A percentile compares a stretch with the other conserved stretches of the same genome.
These are phyloP conservation scores for Hermodice carunculata DNA, from an alignment of 2,888 invertebrate species.

Conservation along the genomic window DNA sequence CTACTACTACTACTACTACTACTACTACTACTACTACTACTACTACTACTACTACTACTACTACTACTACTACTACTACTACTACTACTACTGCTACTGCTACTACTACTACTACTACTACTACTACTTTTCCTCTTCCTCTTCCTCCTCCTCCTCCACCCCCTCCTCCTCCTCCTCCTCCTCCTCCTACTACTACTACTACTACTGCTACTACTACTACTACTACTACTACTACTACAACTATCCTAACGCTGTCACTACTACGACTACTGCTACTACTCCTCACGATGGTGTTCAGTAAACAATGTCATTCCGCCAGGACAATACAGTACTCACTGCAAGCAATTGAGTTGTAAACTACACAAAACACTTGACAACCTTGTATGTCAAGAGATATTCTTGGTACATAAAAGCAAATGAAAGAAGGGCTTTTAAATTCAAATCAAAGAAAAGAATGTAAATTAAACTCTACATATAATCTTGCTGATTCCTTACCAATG, in stretches of 20 bases:
- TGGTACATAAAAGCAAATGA: no score
- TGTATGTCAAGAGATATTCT: no score
- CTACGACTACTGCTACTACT: background rate
- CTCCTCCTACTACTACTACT: background rate
- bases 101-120: background rate
- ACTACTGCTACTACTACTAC: background rate
- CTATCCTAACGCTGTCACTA: background rate
- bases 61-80: background rate
- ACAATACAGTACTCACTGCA: no score
- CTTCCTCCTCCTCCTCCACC: background rate
- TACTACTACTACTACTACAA: background rate
- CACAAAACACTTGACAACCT: no score
- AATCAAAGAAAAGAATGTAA: no score
- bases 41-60: background rate
- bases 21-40: background rate
- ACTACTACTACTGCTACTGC: background rate
- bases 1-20: background rate
- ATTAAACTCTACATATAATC: no score
- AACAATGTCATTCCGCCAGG: no score
- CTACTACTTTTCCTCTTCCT: background rate
- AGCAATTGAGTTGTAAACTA: no score
- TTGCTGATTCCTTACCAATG: no score
- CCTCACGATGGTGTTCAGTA: no score
- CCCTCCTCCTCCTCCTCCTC: background rate
- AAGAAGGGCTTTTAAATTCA: no score